A percentile compares a stretch with the other conserved stretches of the same genome.
Evolutionary conservation across 2,888 invertebrate genomes (phyloP).

Genomic region (Calameuta pallipes): DNA sequence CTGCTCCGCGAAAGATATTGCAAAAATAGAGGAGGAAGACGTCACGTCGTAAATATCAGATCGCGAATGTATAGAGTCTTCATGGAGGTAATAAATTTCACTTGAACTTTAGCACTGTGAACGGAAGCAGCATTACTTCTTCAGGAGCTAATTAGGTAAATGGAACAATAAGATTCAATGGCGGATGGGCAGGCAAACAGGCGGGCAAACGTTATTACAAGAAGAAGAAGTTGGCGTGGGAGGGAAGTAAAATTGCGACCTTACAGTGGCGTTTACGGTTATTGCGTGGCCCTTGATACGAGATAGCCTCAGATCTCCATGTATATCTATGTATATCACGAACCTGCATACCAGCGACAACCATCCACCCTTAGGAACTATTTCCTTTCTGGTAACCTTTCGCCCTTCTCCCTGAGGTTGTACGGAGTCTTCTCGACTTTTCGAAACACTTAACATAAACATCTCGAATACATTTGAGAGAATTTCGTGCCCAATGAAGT

Average conservation of each 20-base stretch:
- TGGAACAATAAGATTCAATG: constrained; percentile 31
- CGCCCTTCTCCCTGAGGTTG: background rate
- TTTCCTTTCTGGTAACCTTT: background rate
- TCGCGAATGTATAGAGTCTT: background rate
- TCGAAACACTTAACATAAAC: constrained; percentile 1
- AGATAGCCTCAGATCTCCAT: background rate
- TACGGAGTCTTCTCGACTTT: background rate
- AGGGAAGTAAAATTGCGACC: constrained; percentile 26
- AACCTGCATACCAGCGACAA: background rate
- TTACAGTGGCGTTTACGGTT: constrained; percentile 36
- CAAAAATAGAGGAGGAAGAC: background rate
- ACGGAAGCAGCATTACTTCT: background rate
- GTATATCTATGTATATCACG: background rate
- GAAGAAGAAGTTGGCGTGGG: background rate
- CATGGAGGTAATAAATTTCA: background rate
- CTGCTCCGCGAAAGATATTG: background rate
- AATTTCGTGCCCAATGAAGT: constrained; percentile 16
- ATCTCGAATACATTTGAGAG: constrained; percentile 6
- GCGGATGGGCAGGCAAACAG: background rate
- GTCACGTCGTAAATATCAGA: background rate
- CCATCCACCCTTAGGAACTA: background rate
- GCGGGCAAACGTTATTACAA: background rate
- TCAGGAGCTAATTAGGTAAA: constrained; percentile 38
- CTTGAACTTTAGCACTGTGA: background rate
- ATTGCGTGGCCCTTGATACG: constrained; percentile 25